Percentiles rank a stretch among this genome's conserved stretches.
Conservation (phyloP, 1,140 invertebrate genomes). For the Anagrus nilaparvatae region DNA sequence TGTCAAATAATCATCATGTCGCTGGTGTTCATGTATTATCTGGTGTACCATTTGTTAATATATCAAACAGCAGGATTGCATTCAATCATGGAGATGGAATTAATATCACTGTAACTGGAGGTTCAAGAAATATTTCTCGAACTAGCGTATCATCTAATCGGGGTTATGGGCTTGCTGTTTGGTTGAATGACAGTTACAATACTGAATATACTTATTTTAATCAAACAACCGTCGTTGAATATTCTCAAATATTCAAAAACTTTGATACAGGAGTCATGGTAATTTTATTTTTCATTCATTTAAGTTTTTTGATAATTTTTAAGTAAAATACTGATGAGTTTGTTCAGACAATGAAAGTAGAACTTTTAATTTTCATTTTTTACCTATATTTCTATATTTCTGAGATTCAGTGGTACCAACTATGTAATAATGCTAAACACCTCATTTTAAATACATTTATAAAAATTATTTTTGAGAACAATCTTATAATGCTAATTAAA, state of each 20-base stretch:
- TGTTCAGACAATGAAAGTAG: no score
- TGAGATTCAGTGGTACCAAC: no score
- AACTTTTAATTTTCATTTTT: no score
- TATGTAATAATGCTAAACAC: no score
- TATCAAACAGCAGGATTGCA: slow-evolving; percentile 79
- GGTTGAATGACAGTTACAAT: slow-evolving; percentile 71
- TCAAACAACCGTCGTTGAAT: slow-evolving; percentile 78
- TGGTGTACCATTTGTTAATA: slow-evolving; percentile 85
- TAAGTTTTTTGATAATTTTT: no score
- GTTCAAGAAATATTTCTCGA: slow-evolving; percentile 77
- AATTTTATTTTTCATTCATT: no score
- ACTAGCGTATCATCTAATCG: slow-evolving; percentile 70
- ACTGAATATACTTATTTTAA: slow-evolving; percentile 66
- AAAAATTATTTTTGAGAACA: no score
- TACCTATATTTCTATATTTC: no score
- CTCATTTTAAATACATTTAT: no score
- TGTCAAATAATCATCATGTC: slow-evolving; percentile 80
- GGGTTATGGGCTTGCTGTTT: slow-evolving; percentile 75
- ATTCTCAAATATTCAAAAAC: slow-evolving; percentile 77
- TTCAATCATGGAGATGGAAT: slow-evolving; percentile 87
- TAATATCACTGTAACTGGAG: slow-evolving; percentile 86
- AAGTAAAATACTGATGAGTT: no score
- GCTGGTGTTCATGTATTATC: slow-evolving; percentile 77
- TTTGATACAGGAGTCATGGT: slow-evolving; percentile 72
- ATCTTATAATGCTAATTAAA: no score